Evolutionary conservation across 1,140 invertebrate genomes (phyloP).

Genomic region (Lepidurus couesii): DNA sequence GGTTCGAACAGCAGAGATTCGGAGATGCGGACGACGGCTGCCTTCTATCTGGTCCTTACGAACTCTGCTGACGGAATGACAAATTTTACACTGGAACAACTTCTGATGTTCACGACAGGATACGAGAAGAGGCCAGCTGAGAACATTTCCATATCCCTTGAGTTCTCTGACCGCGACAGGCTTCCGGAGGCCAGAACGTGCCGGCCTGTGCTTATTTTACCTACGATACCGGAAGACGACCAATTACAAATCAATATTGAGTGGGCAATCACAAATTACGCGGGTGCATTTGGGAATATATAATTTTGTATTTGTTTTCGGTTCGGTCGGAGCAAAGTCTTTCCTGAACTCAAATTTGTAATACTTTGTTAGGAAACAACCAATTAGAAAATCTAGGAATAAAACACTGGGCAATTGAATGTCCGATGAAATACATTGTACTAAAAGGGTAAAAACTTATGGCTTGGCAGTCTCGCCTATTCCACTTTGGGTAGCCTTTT

Average conservation of each 20-base stretch:
- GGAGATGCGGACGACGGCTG: not conserved
- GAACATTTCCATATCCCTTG: not conserved
- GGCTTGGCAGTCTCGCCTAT: too few relatives aligned
- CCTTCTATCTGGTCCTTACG: not conserved
- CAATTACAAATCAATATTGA: not conserved
- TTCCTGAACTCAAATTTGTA: too few relatives aligned
- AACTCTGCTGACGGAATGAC: not conserved
- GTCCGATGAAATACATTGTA: too few relatives aligned
- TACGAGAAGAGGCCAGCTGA: not conserved
- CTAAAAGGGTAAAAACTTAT: too few relatives aligned
- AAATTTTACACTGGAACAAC: not conserved
- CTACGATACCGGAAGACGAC: not conserved
- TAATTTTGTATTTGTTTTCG: not conserved
- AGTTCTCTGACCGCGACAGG: not conserved
- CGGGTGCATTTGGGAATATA: not conserved
- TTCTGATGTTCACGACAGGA: not conserved
- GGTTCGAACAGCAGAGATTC: not conserved
- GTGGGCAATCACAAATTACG: not conserved
- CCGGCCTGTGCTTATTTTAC: not conserved
- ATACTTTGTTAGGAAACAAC: too few relatives aligned
- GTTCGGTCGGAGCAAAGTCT: too few relatives aligned
- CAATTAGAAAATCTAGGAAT: too few relatives aligned
- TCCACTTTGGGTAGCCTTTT: too few relatives aligned
- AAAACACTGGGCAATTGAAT: too few relatives aligned
- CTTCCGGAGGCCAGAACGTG: constrained; percentile 2